phyloP scores from a whole-genome alignment of 2,888 invertebrate genomes.

The Drosophila subsilvestris region DNA sequence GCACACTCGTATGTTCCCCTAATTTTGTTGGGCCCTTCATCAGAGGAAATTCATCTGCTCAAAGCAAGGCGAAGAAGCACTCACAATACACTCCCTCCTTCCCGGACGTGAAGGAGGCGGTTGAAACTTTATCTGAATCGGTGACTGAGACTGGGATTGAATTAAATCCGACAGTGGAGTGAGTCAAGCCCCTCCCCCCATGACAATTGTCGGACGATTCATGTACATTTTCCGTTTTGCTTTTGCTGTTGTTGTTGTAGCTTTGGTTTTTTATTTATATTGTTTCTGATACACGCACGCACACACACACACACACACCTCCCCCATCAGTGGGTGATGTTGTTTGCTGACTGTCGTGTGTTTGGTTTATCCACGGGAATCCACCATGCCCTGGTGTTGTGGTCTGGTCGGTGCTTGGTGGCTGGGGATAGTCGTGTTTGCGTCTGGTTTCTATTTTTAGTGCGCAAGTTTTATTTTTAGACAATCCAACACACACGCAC shows the following conservation, averaged over 20 bases:
- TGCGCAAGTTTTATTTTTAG: slow-evolving; percentile 68
- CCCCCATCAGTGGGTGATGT: slow-evolving; percentile 43
- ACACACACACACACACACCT: not conserved
- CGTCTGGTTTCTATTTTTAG: slow-evolving; percentile 73
- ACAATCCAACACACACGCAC: slow-evolving; percentile 17
- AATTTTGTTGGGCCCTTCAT: not conserved
- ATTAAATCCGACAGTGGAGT: slow-evolving; percentile 1
- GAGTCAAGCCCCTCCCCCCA: slow-evolving; percentile 14
- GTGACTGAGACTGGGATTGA: not conserved
- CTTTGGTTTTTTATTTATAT: slow-evolving; percentile 3
- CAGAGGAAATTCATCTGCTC: not conserved
- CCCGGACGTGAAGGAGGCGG: no score
- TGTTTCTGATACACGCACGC: slow-evolving; percentile 8
- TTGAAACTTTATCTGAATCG: not conserved
- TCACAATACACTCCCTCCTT: not conserved
- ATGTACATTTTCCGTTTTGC: slow-evolving; percentile 18
- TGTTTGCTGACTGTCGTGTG: slow-evolving; percentile 74
- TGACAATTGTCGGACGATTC: slow-evolving; percentile 19
- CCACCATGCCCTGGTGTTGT: not conserved
- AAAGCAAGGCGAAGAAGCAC: not conserved
- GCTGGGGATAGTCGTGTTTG: slow-evolving; percentile 27
- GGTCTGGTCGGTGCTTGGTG: not conserved
- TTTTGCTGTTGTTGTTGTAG: no score
- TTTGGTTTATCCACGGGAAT: slow-evolving; percentile 68
- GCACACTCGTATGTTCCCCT: not conserved